These are phyloP conservation scores for Naja naja DNA, from an alignment of 2,113 vertebrate genomes.

Conservation along the genomic window DNA sequence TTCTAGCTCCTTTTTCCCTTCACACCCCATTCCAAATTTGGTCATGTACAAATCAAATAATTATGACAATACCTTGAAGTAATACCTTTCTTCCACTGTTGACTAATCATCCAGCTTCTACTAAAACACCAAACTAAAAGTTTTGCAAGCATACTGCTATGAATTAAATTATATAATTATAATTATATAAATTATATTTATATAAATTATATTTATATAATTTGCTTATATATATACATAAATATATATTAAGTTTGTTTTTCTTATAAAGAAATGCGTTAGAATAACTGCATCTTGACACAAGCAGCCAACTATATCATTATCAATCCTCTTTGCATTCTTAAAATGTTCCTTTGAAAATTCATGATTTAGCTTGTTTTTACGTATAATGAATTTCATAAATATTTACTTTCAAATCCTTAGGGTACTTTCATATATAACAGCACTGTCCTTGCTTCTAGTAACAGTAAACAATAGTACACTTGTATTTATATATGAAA, in stretches of 20 bases:
- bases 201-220: background rate
- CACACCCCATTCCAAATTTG: background rate
- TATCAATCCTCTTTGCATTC: background rate
- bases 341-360: constrained; percentile 1
- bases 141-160: background rate
- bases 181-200: background rate
- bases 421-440: background rate
- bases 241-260: background rate
- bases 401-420: constrained; percentile 15
- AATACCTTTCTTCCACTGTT: background rate
- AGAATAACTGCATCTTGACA: background rate
- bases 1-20: background rate
- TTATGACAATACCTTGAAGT: background rate
- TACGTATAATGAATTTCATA: constrained; percentile 9
- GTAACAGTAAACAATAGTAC: background rate
- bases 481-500: background rate
- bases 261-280: background rate
- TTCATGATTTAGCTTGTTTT: background rate
- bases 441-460: background rate
- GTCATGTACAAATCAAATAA: background rate
- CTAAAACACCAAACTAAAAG: background rate
- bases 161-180: background rate
- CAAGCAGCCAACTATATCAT: background rate
- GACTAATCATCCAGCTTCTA: background rate
- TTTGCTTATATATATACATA: background rate